Conservation (phyloP, 2,113 vertebrate species). For the Cephalopholis sonnerati region DNA sequence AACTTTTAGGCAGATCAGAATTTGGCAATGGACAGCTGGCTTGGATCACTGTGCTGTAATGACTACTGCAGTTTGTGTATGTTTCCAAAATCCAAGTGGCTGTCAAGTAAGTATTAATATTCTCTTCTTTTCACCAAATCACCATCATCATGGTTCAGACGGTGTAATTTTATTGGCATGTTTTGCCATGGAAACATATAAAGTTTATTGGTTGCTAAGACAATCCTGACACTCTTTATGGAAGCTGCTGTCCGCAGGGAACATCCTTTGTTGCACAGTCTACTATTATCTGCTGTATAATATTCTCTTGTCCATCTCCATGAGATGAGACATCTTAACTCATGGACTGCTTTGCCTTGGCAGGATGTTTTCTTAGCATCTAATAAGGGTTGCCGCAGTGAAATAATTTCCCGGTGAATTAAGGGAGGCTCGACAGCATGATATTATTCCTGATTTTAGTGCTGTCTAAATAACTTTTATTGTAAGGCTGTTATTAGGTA, state of each 20-base stretch:
- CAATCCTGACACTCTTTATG: neutral
- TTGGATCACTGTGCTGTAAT: neutral
- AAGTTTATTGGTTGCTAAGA: too few species aligned
- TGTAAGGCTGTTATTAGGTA: too few species aligned
- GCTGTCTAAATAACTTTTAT: too few species aligned
- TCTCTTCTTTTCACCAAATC: neutral
- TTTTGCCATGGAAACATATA: too few species aligned
- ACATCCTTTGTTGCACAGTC: neutral
- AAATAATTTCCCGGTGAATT: too few species aligned
- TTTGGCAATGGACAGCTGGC: conserved; percentile 27
- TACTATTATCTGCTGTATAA: too few species aligned
- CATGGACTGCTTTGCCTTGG: neutral
- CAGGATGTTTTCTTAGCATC: neutral
- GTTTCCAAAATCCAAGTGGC: neutral
- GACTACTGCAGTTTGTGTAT: neutral
- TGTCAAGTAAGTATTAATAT: neutral
- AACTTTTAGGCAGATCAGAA: neutral
- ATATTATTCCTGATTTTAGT: too few species aligned
- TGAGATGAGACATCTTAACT: neutral
- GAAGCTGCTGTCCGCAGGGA: neutral
- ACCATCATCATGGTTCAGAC: neutral
- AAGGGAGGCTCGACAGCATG: too few species aligned
- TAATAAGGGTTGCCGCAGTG: neutral
- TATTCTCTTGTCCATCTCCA: too few species aligned
- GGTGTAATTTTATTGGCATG: neutral